A percentile compares a stretch with the other conserved stretches of the same genome.
Evolutionary conservation across 2,797 vertebrate species (phyloP).

Genomic region (Pachyuromys duprasi): DNA sequence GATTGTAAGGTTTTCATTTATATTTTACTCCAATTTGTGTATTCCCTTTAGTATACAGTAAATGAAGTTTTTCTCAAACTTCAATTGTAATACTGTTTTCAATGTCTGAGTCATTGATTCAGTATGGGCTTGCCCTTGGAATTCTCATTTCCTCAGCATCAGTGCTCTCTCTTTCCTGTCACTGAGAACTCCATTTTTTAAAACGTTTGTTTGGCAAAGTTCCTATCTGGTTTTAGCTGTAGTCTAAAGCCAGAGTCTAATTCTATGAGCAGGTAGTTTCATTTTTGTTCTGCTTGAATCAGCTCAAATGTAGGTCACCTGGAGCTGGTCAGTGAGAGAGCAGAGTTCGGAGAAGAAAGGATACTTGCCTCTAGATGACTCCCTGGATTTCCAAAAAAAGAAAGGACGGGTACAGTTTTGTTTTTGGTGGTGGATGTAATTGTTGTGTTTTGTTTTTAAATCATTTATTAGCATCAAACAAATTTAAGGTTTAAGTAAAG

Average conservation of each 20-base stretch:
- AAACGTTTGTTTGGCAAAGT: conserved; percentile 23
- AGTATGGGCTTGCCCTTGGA: conserved; percentile 21
- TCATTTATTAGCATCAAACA: not conserved
- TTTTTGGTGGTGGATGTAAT: not conserved
- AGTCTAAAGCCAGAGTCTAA: conserved; percentile 36
- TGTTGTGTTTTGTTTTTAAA: not conserved
- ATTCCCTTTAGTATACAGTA: conserved; percentile 4
- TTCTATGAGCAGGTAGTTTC: conserved; percentile 13
- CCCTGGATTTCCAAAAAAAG: not conserved
- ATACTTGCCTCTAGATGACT: too few relatives aligned
- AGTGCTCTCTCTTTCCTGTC: not conserved
- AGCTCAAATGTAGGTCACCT: not conserved
- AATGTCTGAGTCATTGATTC: not conserved
- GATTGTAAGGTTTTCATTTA: not conserved
- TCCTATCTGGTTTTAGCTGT: conserved; percentile 32
- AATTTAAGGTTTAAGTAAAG: not conserved
- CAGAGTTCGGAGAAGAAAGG: too few relatives aligned
- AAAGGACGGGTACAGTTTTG: not conserved
- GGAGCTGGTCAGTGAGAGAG: not conserved
- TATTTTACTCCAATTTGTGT: not conserved
- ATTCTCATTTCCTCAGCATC: not conserved
- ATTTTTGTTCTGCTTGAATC: conserved; percentile 31
- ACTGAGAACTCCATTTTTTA: not conserved
- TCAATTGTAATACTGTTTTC: not conserved
- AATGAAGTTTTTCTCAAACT: conserved; percentile 12